phyloP scores from a whole-genome alignment of 1,140 invertebrate species.

The Drosophila insularis region DNA sequence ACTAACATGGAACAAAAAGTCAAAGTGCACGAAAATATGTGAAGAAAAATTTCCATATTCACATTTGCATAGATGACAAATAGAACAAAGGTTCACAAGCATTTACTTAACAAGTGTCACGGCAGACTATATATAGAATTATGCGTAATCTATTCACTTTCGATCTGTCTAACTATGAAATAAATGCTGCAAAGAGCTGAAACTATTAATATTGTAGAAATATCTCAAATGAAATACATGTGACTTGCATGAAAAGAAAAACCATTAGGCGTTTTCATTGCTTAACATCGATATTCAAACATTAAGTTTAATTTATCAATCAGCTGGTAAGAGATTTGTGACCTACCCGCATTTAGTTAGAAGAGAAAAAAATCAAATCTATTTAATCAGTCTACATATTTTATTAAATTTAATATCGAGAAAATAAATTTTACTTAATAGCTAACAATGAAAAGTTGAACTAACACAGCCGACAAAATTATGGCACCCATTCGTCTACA shows the following conservation, averaged over 20 bases:
- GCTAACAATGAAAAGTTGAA: conserved; percentile 49
- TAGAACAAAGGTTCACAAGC: background rate
- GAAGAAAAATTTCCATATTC: background rate
- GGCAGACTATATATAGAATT: no score
- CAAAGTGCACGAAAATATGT: background rate
- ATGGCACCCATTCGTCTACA: conserved; percentile 65
- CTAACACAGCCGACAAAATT: conserved; percentile 52
- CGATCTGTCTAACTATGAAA: no score
- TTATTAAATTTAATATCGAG: conserved; percentile 49
- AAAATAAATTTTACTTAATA: conserved; percentile 8
- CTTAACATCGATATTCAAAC: background rate
- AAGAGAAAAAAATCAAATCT: background rate
- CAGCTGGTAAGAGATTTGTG: background rate
- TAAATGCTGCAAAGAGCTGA: no score
- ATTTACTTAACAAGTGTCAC: background rate
- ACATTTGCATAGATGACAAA: background rate
- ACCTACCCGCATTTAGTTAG: background rate
- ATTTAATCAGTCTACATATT: conserved; percentile 24
- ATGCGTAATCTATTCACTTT: no score
- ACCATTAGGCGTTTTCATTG: no score
- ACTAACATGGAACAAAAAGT: background rate
- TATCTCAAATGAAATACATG: no score
- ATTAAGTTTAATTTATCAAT: background rate
- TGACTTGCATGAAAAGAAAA: no score
- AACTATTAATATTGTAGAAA: no score